phyloP scores from a whole-genome alignment of 2,113 vertebrate genomes.

The Oostethus manadensis region DNA sequence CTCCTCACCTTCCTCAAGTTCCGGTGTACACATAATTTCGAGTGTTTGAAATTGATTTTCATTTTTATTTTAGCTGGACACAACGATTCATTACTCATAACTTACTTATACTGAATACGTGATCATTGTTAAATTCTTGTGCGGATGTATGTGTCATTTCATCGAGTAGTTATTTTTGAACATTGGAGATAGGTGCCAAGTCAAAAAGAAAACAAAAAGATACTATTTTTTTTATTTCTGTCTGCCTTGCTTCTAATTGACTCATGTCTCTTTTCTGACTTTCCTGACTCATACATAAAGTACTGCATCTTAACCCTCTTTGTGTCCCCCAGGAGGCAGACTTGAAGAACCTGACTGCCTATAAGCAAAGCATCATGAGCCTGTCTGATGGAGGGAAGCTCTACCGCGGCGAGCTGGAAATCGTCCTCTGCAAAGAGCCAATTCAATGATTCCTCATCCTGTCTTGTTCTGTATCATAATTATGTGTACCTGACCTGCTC shows the following conservation, averaged over 20 bases:
- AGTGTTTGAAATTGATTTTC: too few species aligned
- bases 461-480: conserved; percentile 34
- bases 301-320: not conserved
- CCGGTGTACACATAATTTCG: too few species aligned
- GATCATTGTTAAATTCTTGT: too few species aligned
- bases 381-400: conserved; percentile 90
- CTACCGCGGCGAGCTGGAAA: conserved; percentile 92
- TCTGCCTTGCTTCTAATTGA: not conserved
- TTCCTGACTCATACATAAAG: not conserved
- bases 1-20: too few species aligned
- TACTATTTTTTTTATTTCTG: too few species aligned
- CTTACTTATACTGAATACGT: too few species aligned
- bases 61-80: too few species aligned
- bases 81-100: too few species aligned
- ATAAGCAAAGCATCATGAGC: conserved; percentile 92
- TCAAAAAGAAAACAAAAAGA: too few species aligned
- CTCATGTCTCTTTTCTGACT: not conserved
- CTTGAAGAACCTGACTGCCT: conserved; percentile 80
- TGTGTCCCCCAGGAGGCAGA: conserved; percentile 78
- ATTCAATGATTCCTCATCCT: conserved; percentile 69
- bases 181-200: too few species aligned
- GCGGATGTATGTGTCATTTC: too few species aligned
- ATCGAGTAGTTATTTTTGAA: too few species aligned
- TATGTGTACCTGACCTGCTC: conserved; percentile 42
- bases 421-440: conserved; percentile 89